Conservation (phyloP, 2,797 vertebrate genomes). For the Gallirallus australis region DNA sequence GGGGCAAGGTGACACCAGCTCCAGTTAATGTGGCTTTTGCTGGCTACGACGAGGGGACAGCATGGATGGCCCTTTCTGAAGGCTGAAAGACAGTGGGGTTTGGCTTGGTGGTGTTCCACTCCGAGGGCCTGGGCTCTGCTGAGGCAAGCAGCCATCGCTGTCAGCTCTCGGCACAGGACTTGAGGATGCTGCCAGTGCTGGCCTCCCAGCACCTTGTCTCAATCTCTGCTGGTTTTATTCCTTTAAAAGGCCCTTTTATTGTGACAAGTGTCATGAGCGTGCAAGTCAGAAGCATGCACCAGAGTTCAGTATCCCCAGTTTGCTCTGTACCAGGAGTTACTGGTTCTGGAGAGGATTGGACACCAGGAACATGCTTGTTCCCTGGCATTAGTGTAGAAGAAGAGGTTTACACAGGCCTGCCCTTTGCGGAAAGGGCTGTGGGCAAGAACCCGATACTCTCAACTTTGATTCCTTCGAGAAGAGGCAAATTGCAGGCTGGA, state of each 20-base stretch:
- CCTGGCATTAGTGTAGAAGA: not conserved
- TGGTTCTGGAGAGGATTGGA: not conserved
- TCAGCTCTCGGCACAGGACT: not conserved
- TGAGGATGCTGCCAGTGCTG: not conserved
- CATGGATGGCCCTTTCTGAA: not conserved
- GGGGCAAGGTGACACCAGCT: conserved; percentile 34
- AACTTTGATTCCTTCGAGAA: not conserved
- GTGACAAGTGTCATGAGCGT: rapidly evolving
- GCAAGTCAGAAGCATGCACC: not conserved
- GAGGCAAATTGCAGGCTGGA: not conserved
- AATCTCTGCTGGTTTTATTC: not conserved
- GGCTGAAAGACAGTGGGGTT: not conserved
- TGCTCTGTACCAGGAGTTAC: not conserved
- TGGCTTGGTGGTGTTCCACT: not conserved
- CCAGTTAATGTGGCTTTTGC: not conserved
- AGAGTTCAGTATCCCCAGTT: not conserved
- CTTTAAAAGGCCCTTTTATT: not conserved
- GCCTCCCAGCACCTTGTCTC: not conserved
- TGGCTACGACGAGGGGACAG: not conserved
- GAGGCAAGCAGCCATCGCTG: not conserved
- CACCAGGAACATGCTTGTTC: not conserved
- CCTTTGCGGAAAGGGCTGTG: not conserved
- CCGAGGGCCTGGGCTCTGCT: not conserved
- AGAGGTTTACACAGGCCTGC: not conserved
- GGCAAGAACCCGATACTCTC: not conserved